A percentile compares a stretch with the other conserved stretches of the same genome.
Evolutionary conservation across 1,140 invertebrate genomes (phyloP).

Genomic region (Eubasilissa regina): DNA sequence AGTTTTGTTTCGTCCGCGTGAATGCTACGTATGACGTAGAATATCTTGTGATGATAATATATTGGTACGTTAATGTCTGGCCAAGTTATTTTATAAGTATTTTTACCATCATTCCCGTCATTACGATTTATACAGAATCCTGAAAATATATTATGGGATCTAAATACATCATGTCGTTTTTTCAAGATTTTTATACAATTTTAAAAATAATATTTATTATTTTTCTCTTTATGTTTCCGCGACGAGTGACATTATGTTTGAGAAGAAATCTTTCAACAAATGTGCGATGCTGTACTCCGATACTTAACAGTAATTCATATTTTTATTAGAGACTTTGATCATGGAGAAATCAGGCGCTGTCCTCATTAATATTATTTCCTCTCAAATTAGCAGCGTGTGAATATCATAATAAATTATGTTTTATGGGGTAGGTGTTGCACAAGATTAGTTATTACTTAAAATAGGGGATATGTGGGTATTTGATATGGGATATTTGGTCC

Average conservation of each 20-base stretch:
- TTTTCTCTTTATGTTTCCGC: not conserved
- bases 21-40: constrained; percentile 3
- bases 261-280: not conserved
- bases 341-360: too few relatives aligned
- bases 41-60: not conserved
- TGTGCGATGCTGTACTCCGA: too few relatives aligned
- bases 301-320: too few relatives aligned
- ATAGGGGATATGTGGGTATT: too few relatives aligned
- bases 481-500: too few relatives aligned
- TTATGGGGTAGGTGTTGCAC: too few relatives aligned
- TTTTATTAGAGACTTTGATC: too few relatives aligned
- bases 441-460: too few relatives aligned
- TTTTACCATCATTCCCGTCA: not conserved
- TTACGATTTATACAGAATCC: not conserved
- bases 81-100: not conserved
- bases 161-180: not conserved
- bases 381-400: too few relatives aligned
- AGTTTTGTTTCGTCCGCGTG: not conserved
- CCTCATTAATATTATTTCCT: too few relatives aligned
- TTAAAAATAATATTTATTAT: not conserved
- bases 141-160: not conserved
- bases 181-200: not conserved
- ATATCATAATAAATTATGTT: too few relatives aligned
- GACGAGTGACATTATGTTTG: not conserved
- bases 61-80: constrained; percentile 14